phyloP scores from a whole-genome alignment of 2,113 vertebrate genomes.

The Circaetus gallicus region DNA sequence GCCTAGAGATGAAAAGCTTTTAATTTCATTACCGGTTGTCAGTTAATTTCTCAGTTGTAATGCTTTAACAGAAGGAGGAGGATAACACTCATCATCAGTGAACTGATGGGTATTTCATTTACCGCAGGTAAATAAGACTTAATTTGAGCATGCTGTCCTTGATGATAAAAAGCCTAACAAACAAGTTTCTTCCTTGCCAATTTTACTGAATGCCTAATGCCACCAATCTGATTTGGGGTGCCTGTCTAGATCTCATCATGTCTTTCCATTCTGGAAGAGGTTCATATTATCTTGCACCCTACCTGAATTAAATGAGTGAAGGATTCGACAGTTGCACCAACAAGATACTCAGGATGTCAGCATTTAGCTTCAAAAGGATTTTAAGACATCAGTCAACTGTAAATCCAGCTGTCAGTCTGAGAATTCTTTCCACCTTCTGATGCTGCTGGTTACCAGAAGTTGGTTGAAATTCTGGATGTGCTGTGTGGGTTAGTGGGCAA shows the following conservation, averaged over 20 bases:
- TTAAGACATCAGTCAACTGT: not conserved
- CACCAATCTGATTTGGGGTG: not conserved
- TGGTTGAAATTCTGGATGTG: not conserved
- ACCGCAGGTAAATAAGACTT: not conserved
- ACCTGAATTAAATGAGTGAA: not conserved
- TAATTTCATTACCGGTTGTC: not conserved
- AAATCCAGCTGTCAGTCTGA: not conserved
- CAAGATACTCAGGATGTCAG: not conserved
- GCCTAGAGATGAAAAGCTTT: not conserved
- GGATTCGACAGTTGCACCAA: not conserved
- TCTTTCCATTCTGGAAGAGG: not conserved
- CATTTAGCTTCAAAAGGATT: not conserved
- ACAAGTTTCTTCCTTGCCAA: not conserved
- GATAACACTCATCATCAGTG: not conserved
- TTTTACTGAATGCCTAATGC: not conserved
- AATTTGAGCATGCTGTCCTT: not conserved
- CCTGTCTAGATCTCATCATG: not conserved
- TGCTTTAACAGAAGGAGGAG: not conserved
- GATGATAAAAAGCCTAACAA: not conserved
- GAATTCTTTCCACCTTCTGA: not conserved
- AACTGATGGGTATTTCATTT: not conserved
- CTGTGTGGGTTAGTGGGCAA: rapidly evolving
- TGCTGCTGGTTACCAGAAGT: not conserved
- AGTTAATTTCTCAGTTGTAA: not conserved
- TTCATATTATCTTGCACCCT: not conserved